phyloP scores from a whole-genome alignment of 2,888 invertebrate species.

The Trimorus sp. region DNA sequence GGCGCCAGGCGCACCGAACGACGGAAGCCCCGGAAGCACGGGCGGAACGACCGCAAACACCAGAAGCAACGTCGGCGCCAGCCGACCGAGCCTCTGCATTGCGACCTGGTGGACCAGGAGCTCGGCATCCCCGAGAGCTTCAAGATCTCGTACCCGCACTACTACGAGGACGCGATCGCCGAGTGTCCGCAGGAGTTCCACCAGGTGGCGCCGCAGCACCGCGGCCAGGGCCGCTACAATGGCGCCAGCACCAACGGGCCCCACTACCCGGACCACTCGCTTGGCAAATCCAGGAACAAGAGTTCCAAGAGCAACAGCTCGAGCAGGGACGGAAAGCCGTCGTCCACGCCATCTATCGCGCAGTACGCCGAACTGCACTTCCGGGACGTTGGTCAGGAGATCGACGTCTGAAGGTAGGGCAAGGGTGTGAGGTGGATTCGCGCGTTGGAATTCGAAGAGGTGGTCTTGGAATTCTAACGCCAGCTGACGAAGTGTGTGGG shows the following conservation, averaged over 20 bases:
- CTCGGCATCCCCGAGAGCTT: constrained; percentile 77
- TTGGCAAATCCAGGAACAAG: constrained; percentile 70
- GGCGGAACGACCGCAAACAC: constrained; percentile 73
- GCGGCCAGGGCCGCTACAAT: constrained; percentile 63
- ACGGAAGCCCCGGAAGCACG: constrained; percentile 73
- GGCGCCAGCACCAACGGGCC: constrained; percentile 45
- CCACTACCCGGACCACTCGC: constrained; percentile 65
- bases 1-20: constrained; percentile 72
- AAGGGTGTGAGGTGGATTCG: not conserved
- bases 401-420: constrained; percentile 85
- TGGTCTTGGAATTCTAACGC: not conserved
- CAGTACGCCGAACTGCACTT: constrained; percentile 87
- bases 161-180: constrained; percentile 78
- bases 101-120: constrained; percentile 76
- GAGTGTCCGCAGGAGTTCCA: constrained; percentile 73
- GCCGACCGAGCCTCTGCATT: constrained; percentile 65
- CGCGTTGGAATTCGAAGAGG: not conserved
- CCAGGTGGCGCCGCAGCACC: constrained; percentile 64
- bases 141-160: constrained; percentile 79
- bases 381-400: constrained; percentile 86
- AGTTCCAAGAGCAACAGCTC: constrained; percentile 69
- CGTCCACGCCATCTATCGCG: constrained; percentile 80
- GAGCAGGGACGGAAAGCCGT: constrained; percentile 68
- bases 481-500: too few species aligned
- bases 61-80: constrained; percentile 71